These are phyloP conservation scores for Lonchura striata DNA, from an alignment of 2,113 vertebrate species.

Conservation along the genomic window DNA sequence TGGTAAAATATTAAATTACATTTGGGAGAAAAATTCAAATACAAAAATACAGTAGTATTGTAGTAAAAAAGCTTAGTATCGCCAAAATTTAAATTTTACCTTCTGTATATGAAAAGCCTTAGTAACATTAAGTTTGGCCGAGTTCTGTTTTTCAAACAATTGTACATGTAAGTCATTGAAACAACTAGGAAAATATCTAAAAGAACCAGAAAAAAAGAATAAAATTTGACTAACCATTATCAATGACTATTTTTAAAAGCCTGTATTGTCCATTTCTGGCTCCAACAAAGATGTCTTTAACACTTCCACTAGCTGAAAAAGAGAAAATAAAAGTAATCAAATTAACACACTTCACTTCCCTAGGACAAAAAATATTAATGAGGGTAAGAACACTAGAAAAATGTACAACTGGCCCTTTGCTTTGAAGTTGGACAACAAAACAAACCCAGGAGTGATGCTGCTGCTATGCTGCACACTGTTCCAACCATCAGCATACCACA, in stretches of 20 bases:
- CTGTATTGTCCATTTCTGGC: slow-evolving; percentile 91
- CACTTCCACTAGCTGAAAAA: slow-evolving; percentile 84
- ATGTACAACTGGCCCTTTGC: not conserved
- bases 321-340: slow-evolving; percentile 21
- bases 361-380: not conserved
- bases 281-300: slow-evolving; percentile 88
- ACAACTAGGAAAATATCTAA: not conserved
- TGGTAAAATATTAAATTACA: not conserved
- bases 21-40: not conserved
- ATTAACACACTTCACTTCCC: not conserved
- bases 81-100: not conserved
- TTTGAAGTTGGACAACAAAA: not conserved
- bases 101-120: not conserved
- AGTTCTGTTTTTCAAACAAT: not conserved
- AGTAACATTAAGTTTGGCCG: not conserved
- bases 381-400: not conserved
- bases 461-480: not conserved
- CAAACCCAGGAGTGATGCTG: not conserved
- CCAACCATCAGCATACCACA: not conserved
- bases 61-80: not conserved
- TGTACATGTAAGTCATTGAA: not conserved
- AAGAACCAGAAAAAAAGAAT: not conserved
- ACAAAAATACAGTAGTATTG: not conserved
- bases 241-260: slow-evolving; percentile 89
- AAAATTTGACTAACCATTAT: slow-evolving; percentile 84